Evolutionary conservation across 2,113 vertebrate species (phyloP).

Genomic region (Abramis brama): DNA sequence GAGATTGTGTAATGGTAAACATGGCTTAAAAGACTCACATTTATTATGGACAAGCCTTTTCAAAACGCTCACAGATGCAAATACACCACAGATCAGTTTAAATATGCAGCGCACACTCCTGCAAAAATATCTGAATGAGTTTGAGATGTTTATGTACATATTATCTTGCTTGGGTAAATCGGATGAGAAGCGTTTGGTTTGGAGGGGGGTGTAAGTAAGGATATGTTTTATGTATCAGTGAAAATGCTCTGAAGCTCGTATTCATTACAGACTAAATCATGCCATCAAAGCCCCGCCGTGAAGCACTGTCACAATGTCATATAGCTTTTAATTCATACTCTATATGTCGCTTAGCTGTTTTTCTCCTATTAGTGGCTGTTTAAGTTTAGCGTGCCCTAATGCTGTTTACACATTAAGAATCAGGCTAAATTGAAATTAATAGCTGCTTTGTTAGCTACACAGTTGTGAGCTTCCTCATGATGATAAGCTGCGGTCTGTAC

Average conservation of each 20-base stretch:
- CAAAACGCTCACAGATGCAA: conserved; percentile 72
- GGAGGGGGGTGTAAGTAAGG: conserved; percentile 47
- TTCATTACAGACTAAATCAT: conserved; percentile 31
- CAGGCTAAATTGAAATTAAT: conserved; percentile 16
- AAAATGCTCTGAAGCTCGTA: neutral
- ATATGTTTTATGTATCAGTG: conserved; percentile 31
- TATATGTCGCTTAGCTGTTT: neutral
- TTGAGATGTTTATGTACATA: conserved; percentile 66
- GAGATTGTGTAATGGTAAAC: conserved; percentile 75
- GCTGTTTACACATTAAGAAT: neutral
- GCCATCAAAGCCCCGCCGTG: neutral
- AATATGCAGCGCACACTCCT: conserved; percentile 62
- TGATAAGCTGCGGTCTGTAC: conserved; percentile 71
- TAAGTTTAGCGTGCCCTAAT: neutral
- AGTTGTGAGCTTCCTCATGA: conserved; percentile 23
- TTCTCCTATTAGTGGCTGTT: neutral
- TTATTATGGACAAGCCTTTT: conserved; percentile 79
- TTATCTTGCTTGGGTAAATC: conserved; percentile 51
- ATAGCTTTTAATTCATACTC: conserved; percentile 9
- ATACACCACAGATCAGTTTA: conserved; percentile 62
- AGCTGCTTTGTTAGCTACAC: conserved; percentile 32
- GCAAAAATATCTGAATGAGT: conserved; percentile 63
- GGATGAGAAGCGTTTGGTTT: conserved; percentile 55
- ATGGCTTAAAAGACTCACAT: conserved; percentile 77
- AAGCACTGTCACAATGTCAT: conserved; percentile 14